Conservation (phyloP, 1,140 invertebrate genomes). For the Chironomus striatipennis region DNA sequence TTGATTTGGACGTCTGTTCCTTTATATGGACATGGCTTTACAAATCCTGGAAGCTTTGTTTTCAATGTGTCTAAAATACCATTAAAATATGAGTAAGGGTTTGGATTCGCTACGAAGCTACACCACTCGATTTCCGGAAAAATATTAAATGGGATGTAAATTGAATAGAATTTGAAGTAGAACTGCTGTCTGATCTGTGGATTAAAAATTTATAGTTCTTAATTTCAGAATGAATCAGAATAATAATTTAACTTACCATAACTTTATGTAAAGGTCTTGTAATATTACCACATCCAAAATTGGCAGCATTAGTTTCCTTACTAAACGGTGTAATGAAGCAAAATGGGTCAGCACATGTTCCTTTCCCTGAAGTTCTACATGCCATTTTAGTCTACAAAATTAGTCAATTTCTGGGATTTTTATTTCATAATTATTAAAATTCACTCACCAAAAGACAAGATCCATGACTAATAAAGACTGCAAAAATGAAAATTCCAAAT, state of each 20-base stretch:
- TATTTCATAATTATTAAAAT: not conserved
- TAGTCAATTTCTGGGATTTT: not conserved
- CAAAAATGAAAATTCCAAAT: not conserved
- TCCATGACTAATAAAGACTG: not conserved
- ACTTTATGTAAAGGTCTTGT: not conserved
- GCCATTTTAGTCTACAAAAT: not conserved
- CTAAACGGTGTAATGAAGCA: not conserved
- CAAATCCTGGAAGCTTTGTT: not conserved
- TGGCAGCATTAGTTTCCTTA: not conserved
- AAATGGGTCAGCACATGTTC: constrained; percentile 3
- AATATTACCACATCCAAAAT: constrained; percentile 10
- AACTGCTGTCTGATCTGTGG: not conserved
- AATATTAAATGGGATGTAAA: not conserved
- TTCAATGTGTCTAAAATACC: not conserved
- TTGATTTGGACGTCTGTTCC: not conserved
- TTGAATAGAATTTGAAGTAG: not conserved
- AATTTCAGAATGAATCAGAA: too few species aligned
- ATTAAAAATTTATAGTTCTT: not conserved
- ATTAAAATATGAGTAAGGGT: not conserved
- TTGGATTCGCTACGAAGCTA: not conserved
- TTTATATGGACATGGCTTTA: not conserved
- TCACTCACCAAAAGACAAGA: not conserved
- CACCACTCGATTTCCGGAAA: not conserved
- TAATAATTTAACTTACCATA: not conserved
- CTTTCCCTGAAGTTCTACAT: not conserved